Conservation (phyloP, 2,888 invertebrate species). For the Cecidostiba fungosa region DNA sequence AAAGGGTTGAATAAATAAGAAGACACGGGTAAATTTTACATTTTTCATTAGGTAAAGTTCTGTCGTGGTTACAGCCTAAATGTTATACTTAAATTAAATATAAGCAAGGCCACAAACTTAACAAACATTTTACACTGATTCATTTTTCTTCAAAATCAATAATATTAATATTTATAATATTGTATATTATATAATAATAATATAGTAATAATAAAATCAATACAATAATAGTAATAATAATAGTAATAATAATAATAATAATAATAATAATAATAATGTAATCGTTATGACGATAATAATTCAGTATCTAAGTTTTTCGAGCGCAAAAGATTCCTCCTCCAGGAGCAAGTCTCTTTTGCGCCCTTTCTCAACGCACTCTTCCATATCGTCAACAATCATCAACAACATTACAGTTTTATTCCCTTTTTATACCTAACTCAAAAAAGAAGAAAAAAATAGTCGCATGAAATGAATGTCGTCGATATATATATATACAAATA, state of each 20-base stretch:
- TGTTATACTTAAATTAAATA: conserved; percentile 76
- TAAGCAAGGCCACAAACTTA: conserved; percentile 80
- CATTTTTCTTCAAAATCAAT: conserved; percentile 53
- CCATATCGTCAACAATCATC: conserved; percentile 50
- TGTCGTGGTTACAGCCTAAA: conserved; percentile 78
- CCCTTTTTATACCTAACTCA: conserved; percentile 13
- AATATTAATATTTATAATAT: conserved; percentile 68
- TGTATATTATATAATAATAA: conserved; percentile 57
- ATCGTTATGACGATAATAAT: conserved; percentile 39
- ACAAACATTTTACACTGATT: conserved; percentile 78
- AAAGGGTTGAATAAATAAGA: conserved; percentile 40
- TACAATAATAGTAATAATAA: conserved; percentile 47
- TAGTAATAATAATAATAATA: conserved; percentile 34
- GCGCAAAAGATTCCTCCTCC: conserved; percentile 16
- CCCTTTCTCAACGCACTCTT: conserved; percentile 11
- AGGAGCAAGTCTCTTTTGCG: neutral
- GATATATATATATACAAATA: conserved; percentile 31
- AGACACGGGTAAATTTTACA: conserved; percentile 65
- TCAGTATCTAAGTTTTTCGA: conserved; percentile 40
- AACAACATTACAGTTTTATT: conserved; percentile 45
- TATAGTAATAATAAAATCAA: conserved; percentile 56
- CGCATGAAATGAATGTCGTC: conserved; percentile 2
- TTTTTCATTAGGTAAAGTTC: conserved; percentile 77
- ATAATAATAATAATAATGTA: conserved; percentile 64
- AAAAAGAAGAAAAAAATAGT: conserved; percentile 23